Conservation (phyloP, 1,140 invertebrate genomes). For the Heterodera carotae region DNA sequence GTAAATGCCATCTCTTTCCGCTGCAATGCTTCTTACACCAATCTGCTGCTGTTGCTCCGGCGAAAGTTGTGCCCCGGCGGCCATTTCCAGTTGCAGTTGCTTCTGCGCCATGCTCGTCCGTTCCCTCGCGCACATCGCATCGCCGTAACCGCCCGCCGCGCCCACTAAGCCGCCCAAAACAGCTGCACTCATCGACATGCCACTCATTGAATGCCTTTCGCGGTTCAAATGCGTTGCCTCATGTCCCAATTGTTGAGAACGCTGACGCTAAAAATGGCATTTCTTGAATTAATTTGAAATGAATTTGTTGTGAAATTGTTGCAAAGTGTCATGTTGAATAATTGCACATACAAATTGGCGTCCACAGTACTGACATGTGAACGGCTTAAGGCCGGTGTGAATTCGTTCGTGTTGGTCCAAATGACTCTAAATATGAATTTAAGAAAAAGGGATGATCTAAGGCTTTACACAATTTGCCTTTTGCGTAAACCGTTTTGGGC, state of each 20-base stretch:
- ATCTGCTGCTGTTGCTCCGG: not conserved
- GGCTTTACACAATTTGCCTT: conserved; percentile 49
- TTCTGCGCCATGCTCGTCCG: conserved; percentile 3
- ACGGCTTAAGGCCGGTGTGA: conserved; percentile 61
- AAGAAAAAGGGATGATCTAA: not conserved
- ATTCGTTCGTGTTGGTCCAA: conserved; percentile 64
- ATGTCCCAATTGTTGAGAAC: conserved; percentile 62
- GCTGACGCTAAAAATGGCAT: conserved; percentile 42
- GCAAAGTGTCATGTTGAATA: not conserved
- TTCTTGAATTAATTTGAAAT: not conserved
- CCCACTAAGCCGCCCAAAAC: conserved; percentile 1
- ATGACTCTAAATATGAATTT: conserved; percentile 31
- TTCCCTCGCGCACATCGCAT: not conserved
- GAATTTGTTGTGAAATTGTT: not conserved
- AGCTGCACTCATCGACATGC: not conserved
- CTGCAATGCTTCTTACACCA: not conserved
- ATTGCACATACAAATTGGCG: conserved; percentile 37
- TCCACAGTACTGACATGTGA: conserved; percentile 59
- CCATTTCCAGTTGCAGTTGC: not conserved
- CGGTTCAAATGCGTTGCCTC: conserved; percentile 55
- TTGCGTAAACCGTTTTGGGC: conserved; percentile 59
- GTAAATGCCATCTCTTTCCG: not conserved
- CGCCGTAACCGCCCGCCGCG: not conserved
- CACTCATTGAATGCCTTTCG: conserved; percentile 13
- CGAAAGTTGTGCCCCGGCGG: not conserved